Evolutionary conservation across 2,888 invertebrate species (phyloP).

Genomic region (Agriopis aurantiaria): DNA sequence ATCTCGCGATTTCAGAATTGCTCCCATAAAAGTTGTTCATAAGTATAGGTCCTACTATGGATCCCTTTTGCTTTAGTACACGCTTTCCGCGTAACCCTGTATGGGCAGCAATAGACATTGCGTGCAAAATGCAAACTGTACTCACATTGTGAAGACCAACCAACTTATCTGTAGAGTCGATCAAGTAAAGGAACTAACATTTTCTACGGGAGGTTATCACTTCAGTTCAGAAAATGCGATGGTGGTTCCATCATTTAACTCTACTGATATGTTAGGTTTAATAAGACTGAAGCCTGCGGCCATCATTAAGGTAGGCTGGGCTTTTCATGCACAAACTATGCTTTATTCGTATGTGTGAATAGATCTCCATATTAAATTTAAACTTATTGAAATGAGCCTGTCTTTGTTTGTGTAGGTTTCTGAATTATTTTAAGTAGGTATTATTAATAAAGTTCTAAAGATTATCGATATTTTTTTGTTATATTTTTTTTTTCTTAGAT

Average conservation of each 20-base stretch:
- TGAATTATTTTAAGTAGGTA: no score
- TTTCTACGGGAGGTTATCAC: no score
- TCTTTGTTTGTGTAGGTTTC: background rate
- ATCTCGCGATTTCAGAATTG: no score
- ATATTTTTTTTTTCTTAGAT: no score
- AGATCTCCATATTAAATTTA: background rate
- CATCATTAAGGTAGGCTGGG: constrained; percentile 48
- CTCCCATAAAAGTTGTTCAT: no score
- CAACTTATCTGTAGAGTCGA: background rate
- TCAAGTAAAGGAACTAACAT: background rate
- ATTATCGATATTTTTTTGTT: no score
- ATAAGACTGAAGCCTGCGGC: constrained; percentile 31
- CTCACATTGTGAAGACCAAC: constrained; percentile 53
- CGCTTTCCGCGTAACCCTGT: no score
- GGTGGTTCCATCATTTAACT: background rate
- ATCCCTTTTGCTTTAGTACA: no score
- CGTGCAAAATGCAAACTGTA: constrained; percentile 47
- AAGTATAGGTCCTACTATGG: no score
- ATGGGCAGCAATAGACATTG: no score
- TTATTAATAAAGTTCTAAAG: no score
- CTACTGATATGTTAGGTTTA: background rate
- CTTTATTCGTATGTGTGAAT: constrained; percentile 9
- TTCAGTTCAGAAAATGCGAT: background rate
- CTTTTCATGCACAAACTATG: constrained; percentile 11
- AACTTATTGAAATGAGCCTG: background rate